These are phyloP conservation scores for Copsychus sechellarum DNA, from an alignment of 2,113 vertebrate genomes.

Conservation along the genomic window DNA sequence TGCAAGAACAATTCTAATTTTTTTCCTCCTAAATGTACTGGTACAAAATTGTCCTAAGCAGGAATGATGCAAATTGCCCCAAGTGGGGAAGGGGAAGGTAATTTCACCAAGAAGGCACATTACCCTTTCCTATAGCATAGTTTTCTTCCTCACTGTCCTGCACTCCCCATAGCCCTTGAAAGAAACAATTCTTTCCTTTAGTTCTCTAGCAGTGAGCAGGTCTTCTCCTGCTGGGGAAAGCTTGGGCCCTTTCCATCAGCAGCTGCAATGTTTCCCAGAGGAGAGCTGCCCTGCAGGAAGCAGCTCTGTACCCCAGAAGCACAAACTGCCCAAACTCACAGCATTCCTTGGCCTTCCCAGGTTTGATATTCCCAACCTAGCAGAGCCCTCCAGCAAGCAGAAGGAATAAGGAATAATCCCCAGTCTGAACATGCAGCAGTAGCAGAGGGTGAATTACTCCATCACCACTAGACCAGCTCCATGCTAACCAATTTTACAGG, in stretches of 20 bases:
- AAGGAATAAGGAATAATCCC: background rate
- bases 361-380: background rate
- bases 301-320: background rate
- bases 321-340: background rate
- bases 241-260: background rate
- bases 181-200: background rate
- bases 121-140: background rate
- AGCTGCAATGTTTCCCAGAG: background rate
- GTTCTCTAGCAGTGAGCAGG: background rate
- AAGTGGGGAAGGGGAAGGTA: background rate
- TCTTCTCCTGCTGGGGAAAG: background rate
- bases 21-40: background rate
- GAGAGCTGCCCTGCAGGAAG: background rate
- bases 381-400: background rate
- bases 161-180: background rate
- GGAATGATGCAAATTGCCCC: background rate
- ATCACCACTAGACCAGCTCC: background rate
- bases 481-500: background rate
- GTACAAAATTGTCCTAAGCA: background rate
- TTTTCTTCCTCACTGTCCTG: background rate
- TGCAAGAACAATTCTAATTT: background rate
- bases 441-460: background rate
- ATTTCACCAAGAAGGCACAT: background rate
- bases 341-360: background rate
- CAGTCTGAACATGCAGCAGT: background rate